Conservation (phyloP, 2,797 vertebrate genomes). For the Ctenochaetus hawaiiensis region DNA sequence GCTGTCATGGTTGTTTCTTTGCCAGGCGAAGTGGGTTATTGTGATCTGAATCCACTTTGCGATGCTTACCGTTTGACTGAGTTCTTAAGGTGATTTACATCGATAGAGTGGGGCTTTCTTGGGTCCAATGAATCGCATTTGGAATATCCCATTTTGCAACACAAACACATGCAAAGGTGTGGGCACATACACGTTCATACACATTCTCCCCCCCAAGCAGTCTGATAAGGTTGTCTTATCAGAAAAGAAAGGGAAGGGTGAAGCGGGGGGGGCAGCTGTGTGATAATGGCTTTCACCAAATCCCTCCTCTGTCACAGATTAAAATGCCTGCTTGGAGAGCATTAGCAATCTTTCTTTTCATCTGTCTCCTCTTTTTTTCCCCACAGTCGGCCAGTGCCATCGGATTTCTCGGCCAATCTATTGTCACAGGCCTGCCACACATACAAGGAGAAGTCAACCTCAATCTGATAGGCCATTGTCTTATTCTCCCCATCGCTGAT, state of each 20-base stretch:
- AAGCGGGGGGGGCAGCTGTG: conserved; percentile 68
- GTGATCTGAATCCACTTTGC: conserved; percentile 70
- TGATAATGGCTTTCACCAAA: conserved; percentile 95
- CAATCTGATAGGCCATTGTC: conserved; percentile 93
- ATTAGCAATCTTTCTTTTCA: conserved; percentile 91
- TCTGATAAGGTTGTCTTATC: conserved; percentile 92
- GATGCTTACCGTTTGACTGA: conserved; percentile 62
- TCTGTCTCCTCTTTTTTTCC: conserved; percentile 84
- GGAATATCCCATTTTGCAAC: conserved; percentile 77
- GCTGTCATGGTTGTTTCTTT: conserved; percentile 43
- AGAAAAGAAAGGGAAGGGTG: conserved; percentile 76
- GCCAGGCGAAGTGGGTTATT: conserved; percentile 51
- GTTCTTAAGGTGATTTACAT: conserved; percentile 77
- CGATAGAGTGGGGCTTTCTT: conserved; percentile 53
- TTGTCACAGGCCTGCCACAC: conserved; percentile 85
- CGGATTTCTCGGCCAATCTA: conserved; percentile 91
- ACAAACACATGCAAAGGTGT: conserved; percentile 80
- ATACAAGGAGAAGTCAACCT: conserved; percentile 92
- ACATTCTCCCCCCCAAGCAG: conserved; percentile 79
- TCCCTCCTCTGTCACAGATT: conserved; percentile 93
- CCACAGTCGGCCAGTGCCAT: conserved; percentile 79
- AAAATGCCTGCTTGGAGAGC: conserved; percentile 89
- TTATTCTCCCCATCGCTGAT: conserved; percentile 90
- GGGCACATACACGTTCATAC: conserved; percentile 44
- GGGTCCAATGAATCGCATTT: conserved; percentile 72